phyloP scores from a whole-genome alignment of 2,113 vertebrate genomes.

The Gorsachius goisagi region DNA sequence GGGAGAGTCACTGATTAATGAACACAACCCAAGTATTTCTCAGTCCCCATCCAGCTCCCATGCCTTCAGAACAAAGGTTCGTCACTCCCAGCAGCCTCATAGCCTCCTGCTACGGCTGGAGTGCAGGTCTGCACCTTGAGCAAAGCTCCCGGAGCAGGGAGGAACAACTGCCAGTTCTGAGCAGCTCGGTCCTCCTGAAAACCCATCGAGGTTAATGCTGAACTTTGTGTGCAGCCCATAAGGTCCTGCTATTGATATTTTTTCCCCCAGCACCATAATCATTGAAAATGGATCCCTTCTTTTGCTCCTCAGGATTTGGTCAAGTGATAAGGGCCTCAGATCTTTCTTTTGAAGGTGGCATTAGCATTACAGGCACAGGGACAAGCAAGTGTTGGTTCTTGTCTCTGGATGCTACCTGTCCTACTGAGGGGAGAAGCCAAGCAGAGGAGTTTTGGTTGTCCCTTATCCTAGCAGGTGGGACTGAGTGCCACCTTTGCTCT shows the following conservation, averaged over 20 bases:
- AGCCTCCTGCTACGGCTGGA: background rate
- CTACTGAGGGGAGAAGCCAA: background rate
- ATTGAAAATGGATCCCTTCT: background rate
- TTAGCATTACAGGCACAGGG: background rate
- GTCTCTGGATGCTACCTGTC: background rate
- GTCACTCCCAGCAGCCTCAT: background rate
- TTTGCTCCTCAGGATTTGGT: background rate
- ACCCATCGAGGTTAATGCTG: background rate
- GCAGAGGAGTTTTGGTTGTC: background rate
- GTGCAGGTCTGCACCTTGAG: background rate
- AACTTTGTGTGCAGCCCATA: background rate
- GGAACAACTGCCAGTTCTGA: background rate
- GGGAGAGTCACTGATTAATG: background rate
- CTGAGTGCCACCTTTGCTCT: background rate
- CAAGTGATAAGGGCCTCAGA: background rate
- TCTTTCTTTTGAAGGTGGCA: background rate
- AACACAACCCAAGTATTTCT: background rate
- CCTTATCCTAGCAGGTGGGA: background rate
- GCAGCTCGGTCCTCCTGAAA: background rate
- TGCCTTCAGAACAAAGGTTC: background rate
- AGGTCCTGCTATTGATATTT: background rate
- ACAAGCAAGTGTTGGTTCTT: background rate
- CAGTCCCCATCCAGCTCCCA: background rate
- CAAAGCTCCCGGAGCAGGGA: background rate
- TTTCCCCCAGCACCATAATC: accelerated